Conservation (phyloP, 2,888 invertebrate species). For the Mycalesis mineus region DNA sequence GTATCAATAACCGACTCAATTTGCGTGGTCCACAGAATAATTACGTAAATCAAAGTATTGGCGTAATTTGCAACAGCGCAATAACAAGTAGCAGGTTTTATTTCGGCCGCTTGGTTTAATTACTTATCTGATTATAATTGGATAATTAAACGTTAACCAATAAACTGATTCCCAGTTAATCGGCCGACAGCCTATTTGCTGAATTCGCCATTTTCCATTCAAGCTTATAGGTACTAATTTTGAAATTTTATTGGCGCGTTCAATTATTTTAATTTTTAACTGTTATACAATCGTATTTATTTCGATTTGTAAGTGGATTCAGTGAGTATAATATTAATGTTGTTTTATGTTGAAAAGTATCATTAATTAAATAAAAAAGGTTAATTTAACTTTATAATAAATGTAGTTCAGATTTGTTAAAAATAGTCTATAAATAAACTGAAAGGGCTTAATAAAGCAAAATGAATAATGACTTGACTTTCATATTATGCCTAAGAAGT, state of each 20-base stretch:
- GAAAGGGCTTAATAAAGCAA: too few relatives aligned
- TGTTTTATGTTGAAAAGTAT: too few relatives aligned
- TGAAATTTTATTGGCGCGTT: not conserved
- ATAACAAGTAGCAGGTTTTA: not conserved
- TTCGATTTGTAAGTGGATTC: too few relatives aligned
- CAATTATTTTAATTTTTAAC: not conserved
- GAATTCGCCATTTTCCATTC: conserved; percentile 7
- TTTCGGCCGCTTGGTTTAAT: not conserved
- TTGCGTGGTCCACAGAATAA: not conserved
- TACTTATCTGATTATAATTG: conserved; percentile 14
- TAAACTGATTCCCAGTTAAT: conserved; percentile 12
- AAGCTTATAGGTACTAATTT: conserved; percentile 2
- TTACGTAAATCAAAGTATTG: not conserved
- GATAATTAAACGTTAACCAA: conserved; percentile 19
- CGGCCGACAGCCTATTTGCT: conserved; percentile 11
- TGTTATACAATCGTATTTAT: too few relatives aligned
- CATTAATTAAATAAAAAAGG: too few relatives aligned
- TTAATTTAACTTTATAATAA: too few relatives aligned
- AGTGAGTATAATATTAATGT: too few relatives aligned
- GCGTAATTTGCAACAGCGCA: not conserved
- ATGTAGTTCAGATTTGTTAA: too few relatives aligned
- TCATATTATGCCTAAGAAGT: too few relatives aligned
- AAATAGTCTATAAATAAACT: too few relatives aligned
- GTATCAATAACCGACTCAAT: too few relatives aligned
- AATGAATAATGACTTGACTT: too few relatives aligned